Evolutionary conservation across 1,140 invertebrate genomes (phyloP).

Genomic region (Fopius arisanus): DNA sequence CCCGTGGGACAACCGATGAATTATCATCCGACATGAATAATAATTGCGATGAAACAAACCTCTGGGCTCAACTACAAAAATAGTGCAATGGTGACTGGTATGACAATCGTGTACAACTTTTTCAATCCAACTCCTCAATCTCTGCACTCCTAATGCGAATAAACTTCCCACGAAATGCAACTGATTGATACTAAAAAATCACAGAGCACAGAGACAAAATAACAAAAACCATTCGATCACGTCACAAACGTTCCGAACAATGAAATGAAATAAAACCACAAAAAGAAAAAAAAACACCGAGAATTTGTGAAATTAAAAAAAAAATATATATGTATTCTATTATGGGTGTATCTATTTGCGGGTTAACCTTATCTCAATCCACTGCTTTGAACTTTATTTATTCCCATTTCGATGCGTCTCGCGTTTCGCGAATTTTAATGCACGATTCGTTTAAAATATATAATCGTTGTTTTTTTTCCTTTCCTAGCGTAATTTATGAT

Average conservation of each 20-base stretch:
- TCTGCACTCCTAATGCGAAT: slow-evolving; percentile 18
- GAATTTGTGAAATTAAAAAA: slow-evolving; percentile 15
- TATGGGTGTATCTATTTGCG: slow-evolving; percentile 30
- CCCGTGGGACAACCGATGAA: background rate
- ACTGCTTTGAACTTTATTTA: slow-evolving; percentile 16
- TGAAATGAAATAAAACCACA: background rate
- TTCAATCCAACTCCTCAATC: slow-evolving; percentile 1
- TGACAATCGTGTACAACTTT: slow-evolving; percentile 35
- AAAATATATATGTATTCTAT: slow-evolving; percentile 25
- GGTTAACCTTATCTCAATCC: slow-evolving; percentile 41
- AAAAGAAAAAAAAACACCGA: background rate
- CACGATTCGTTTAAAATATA: background rate
- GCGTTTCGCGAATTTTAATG: background rate
- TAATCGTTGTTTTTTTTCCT: background rate
- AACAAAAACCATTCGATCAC: background rate
- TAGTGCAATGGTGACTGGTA: slow-evolving; percentile 44
- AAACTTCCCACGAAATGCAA: background rate
- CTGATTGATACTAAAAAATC: background rate
- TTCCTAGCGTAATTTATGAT: background rate
- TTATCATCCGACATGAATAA: background rate
- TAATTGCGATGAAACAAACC: slow-evolving; percentile 34
- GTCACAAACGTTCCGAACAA: background rate
- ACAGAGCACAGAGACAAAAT: background rate
- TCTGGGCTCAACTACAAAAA: slow-evolving; percentile 41
- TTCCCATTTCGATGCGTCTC: slow-evolving; percentile 30